Conservation (phyloP, 2,888 invertebrate genomes). For the Brachynemurus nebulosus region DNA sequence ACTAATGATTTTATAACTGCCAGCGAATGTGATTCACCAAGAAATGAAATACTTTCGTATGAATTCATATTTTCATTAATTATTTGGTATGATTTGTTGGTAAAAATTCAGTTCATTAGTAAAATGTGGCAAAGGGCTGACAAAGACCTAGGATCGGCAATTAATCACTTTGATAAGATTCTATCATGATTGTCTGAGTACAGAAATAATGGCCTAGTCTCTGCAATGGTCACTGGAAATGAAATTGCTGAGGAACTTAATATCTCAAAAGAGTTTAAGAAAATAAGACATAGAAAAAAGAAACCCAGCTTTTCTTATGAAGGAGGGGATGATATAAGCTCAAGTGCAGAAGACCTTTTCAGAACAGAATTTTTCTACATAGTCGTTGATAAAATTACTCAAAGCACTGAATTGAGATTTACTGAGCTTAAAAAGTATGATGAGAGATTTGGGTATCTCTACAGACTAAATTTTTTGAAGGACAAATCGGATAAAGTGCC, state of each 20-base stretch:
- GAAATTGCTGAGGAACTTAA: conserved; percentile 15
- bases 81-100: conserved; percentile 12
- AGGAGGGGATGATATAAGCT: too few relatives aligned
- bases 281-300: too few relatives aligned
- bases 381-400: too few relatives aligned
- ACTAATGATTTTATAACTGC: conserved; percentile 9
- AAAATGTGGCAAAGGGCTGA: conserved; percentile 10
- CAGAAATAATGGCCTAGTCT: conserved; percentile 12
- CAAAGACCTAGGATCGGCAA: conserved; percentile 10
- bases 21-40: conserved; percentile 12
- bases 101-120: conserved; percentile 12
- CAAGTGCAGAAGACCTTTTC: too few relatives aligned
- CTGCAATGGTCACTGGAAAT: conserved; percentile 12
- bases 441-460: not conserved
- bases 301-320: too few relatives aligned
- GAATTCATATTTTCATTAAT: conserved; percentile 10
- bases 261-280: not conserved
- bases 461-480: not conserved
- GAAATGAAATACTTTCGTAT: conserved; percentile 11
- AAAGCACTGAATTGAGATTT: not conserved
- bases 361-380: too few relatives aligned
- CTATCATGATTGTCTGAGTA: conserved; percentile 12
- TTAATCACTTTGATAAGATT: conserved; percentile 5
- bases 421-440: not conserved
- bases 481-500: not conserved